phyloP scores from a whole-genome alignment of 2,888 invertebrate species.

The Himalopsyche kuldschensis region DNA sequence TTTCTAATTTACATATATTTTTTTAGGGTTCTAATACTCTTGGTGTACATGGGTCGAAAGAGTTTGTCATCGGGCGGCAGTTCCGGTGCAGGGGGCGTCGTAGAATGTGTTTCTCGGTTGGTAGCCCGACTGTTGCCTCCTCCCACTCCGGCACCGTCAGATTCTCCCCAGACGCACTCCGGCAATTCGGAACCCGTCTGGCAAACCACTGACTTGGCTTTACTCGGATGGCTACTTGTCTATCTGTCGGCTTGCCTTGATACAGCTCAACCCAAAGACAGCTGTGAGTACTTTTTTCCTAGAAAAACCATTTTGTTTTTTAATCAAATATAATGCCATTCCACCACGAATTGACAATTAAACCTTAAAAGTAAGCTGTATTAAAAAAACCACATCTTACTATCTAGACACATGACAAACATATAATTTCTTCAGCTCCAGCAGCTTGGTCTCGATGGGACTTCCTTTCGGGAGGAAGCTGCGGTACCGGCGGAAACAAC shows the following conservation, averaged over 20 bases:
- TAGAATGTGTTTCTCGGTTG: constrained; percentile 65
- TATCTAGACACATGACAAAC: not conserved
- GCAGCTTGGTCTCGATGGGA: constrained; percentile 72
- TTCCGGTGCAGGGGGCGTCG: constrained; percentile 54
- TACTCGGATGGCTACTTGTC: constrained; percentile 75
- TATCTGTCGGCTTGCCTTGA: constrained; percentile 76
- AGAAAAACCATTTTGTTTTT: not conserved
- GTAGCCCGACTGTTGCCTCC: constrained; percentile 62
- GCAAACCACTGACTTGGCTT: constrained; percentile 63
- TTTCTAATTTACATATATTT: not conserved
- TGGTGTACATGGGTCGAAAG: constrained; percentile 85
- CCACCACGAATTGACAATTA: too few relatives aligned
- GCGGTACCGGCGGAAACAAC: constrained; percentile 40
- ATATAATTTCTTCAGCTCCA: constrained; percentile 42
- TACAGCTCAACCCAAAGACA: constrained; percentile 42
- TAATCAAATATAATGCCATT: too few relatives aligned
- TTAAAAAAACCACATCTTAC: too few relatives aligned
- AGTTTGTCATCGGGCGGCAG: constrained; percentile 53
- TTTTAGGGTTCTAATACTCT: constrained; percentile 77
- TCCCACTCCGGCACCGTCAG: constrained; percentile 51
- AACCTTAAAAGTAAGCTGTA: too few relatives aligned
- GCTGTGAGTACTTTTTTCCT: constrained; percentile 42
- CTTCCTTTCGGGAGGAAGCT: constrained; percentile 75
- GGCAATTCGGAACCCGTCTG: constrained; percentile 46
- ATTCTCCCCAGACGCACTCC: constrained; percentile 34